Evolutionary conservation across 2,797 vertebrate species (phyloP).

Genomic region (Poecilia gillii): DNA sequence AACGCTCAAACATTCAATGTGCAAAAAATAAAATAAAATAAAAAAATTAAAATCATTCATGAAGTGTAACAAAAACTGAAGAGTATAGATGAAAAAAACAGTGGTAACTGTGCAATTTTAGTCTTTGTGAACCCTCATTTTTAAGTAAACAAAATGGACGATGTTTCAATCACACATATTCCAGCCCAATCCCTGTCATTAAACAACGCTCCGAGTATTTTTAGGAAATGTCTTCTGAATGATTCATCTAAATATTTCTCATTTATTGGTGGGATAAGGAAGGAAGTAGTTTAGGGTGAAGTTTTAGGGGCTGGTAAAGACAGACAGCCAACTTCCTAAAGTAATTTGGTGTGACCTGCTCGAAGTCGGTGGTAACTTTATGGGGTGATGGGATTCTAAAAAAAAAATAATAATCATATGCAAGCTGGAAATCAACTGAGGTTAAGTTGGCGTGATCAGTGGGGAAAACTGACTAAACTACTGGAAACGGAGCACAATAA

Average conservation of each 20-base stretch:
- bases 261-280: neutral
- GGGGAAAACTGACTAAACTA: neutral
- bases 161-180: neutral
- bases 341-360: neutral
- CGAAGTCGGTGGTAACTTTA: neutral
- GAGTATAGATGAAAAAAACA: neutral
- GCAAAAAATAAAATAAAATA: neutral
- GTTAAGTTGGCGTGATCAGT: neutral
- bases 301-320: neutral
- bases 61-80: constrained; percentile 3
- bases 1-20: constrained; percentile 27
- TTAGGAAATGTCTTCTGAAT: neutral
- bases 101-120: neutral
- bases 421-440: neutral
- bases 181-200: neutral
- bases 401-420: neutral
- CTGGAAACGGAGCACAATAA: neutral
- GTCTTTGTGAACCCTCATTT: neutral
- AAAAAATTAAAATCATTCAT: constrained; percentile 15
- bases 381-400: neutral
- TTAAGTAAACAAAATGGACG: neutral
- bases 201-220: neutral
- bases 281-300: neutral
- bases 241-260: neutral
- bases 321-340: neutral